phyloP scores from a whole-genome alignment of 2,797 vertebrate genomes.

The Darevskia mixta region DNA sequence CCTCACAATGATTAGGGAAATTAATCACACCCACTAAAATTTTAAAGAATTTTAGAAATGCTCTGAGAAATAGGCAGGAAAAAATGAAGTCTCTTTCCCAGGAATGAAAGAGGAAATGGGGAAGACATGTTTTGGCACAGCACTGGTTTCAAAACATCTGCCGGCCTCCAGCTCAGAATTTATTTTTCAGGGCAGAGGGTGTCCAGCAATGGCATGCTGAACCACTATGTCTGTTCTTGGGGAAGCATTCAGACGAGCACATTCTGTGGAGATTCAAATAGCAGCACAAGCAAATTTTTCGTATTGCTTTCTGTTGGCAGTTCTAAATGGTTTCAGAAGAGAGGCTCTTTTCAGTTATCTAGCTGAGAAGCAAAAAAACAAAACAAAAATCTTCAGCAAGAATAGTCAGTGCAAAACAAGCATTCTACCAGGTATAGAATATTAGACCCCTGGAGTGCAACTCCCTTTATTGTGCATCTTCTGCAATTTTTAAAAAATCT shows the following conservation, averaged over 20 bases:
- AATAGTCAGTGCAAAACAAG: constrained; percentile 8
- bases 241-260: background rate
- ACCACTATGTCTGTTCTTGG: background rate
- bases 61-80: too few relatives aligned
- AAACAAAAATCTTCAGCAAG: background rate
- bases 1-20: too few relatives aligned
- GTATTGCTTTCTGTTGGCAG: background rate
- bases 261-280: background rate
- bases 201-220: background rate
- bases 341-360: background rate
- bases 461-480: constrained; percentile 5
- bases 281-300: background rate
- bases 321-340: background rate
- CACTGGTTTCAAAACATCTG: too few relatives aligned
- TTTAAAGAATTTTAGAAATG: too few relatives aligned
- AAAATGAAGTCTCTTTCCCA: too few relatives aligned
- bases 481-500: constrained; percentile 23
- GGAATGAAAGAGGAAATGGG: too few relatives aligned
- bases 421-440: background rate
- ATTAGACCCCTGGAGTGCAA: constrained; percentile 19
- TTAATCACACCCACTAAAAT: too few relatives aligned
- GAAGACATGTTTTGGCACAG: too few relatives aligned
- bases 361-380: background rate
- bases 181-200: background rate
- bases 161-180: too few relatives aligned